Evolutionary conservation across 2,888 invertebrate genomes (phyloP), one percentile per base, ranked within the genome.

Genomic region (Andrena flavipes): DNA sequence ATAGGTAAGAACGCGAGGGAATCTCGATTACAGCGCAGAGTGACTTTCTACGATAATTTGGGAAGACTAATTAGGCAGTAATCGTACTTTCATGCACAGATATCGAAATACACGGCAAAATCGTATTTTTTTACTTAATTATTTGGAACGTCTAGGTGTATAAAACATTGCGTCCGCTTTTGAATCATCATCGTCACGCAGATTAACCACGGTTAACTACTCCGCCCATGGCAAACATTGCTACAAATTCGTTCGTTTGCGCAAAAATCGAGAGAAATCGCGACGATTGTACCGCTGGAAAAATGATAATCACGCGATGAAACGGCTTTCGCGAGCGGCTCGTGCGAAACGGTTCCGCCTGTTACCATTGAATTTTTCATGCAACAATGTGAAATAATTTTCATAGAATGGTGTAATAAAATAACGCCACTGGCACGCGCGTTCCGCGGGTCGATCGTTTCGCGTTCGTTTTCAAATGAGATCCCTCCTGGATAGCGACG

Each of bases 301-400:
- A 77, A 77, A 62, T 77, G 60, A 23, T 62, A 77, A 67, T 67
- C 60, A 49, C 30, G 26, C 29, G 72, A 72, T 29, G 49, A 65
- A 72, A 65, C 20, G 10, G 33, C 26, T 63, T 56, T 63, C 56
- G 65, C 26, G 26, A 60, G 30, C 35, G 35, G 30, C 7, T 68
- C 60, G 60, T 8, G 51, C 48, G 20, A 65, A 33, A 33, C 56
- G 26, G 33, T 60, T 48, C 33, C 33, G 23, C 56, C 42, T n/a
- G 56, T 33, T 64, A 33, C 35, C 20, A 49, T 72, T 64, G 42
- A 74, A 78, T 78, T 63, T 78, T 78, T 74, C 54, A 63, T 48
- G 67, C 26, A 68, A 74, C 54, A 30, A 60, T n/a, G 26, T 33
- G 51, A 65, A 67, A 77, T 59, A 67, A 72, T 72, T 76, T 42